Evolutionary conservation across 1,140 invertebrate genomes (phyloP), one percentile per base, ranked within the genome.

Genomic region (Leptoteleia sp.): DNA sequence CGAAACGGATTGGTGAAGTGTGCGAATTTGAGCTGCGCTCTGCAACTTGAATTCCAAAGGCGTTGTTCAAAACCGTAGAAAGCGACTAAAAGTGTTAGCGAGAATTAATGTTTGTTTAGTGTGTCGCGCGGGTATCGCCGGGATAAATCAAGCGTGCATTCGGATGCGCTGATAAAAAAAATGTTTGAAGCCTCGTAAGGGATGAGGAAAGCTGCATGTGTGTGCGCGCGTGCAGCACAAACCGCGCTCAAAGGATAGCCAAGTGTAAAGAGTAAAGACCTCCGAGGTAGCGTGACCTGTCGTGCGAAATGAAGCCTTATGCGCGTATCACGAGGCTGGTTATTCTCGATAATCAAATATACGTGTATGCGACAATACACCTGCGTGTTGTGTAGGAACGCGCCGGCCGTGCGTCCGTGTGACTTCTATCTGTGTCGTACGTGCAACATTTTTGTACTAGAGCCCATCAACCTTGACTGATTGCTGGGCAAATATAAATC

Each of bases 291-390:
- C 71, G 61, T 75, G 71, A 75, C 54, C 61, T 67, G 48, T 55
- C 65, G 72, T 62, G 72, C 55, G 62, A 76, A 68, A 76, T 62
- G 72, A 76, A 76, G 55, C 72, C 72, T 25, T 62, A 68, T 59
- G 55, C 62, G 29, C 54, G 48, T 61, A 76, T 76, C 61, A 62
- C 62, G 40, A 76, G 50, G 29, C 72, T 52, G 22, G 72, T 50
- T 76, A 76, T 76, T 76, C 72, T 62, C 42, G 64, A 68, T 76
- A 76, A 76, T 76, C 64, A 62, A 76, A 76, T 76, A 76, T 76
- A 68, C 62, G 45, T 62, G 40, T 48, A 64, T 9, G 27, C 37
- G 37, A 29, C 45, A 12, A 2, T 55, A 38, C 13, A 27, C 16
- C 16, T 35, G 62, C 54, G 61, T 62, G 42, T 54, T 38, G n/a